Evolutionary conservation across 2,888 invertebrate species (phyloP).

Genomic region (Augochlorella aurata): DNA sequence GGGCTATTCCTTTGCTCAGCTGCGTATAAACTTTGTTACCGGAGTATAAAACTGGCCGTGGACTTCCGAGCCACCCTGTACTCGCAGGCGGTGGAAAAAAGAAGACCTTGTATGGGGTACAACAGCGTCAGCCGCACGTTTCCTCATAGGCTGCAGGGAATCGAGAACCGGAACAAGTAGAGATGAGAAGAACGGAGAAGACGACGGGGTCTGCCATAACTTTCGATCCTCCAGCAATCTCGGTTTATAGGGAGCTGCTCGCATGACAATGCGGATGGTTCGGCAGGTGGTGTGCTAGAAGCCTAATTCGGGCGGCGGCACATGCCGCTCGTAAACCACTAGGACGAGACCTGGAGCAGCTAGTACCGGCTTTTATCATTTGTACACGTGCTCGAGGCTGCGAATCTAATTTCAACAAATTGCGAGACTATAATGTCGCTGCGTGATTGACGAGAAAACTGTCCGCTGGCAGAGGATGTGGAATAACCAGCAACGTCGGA

Average conservation of each 20-base stretch:
- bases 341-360: conserved; percentile 40
- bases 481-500: conserved; percentile 10
- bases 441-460: conserved; percentile 40
- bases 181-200: conserved; percentile 43
- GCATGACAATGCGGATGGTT: conserved; percentile 69
- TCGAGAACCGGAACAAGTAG: conserved; percentile 29
- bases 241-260: conserved; percentile 71
- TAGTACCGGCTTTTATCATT: conserved; percentile 46
- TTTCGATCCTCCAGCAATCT: conserved; percentile 70
- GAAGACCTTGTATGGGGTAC: conserved; percentile 12
- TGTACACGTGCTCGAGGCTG: conserved; percentile 48
- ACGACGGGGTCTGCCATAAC: conserved; percentile 61
- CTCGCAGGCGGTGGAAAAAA: neutral
- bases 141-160: conserved; percentile 52
- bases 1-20: neutral
- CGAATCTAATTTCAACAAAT: conserved; percentile 64
- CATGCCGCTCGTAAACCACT: conserved; percentile 72
- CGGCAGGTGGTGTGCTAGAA: conserved; percentile 60
- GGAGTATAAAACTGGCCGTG: neutral
- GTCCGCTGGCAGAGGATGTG: neutral
- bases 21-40: neutral
- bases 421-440: conserved; percentile 47
- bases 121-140: conserved; percentile 53
- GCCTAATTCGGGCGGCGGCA: conserved; percentile 66
- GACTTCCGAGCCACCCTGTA: conserved; percentile 1